Evolutionary conservation across 2,888 invertebrate genomes (phyloP).

Genomic region (Drosophila birchii): DNA sequence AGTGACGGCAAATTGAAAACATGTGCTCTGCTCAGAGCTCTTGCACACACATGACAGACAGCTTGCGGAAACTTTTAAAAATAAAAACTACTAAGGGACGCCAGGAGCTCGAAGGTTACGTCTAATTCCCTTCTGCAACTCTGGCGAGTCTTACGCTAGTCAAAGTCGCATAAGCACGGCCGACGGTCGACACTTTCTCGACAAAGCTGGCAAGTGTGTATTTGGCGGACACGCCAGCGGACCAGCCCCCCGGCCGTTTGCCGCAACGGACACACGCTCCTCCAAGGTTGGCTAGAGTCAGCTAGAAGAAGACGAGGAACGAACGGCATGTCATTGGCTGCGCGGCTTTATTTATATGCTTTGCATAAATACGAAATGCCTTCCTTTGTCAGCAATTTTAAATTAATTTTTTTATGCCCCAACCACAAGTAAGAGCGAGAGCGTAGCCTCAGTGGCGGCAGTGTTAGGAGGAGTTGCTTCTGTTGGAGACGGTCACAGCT

Average conservation of each 20-base stretch:
- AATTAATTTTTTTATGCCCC: constrained; percentile 61
- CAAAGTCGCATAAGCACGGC: constrained; percentile 19
- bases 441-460: background rate
- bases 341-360: constrained; percentile 53
- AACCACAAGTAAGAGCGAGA: background rate
- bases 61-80: constrained; percentile 42
- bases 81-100: constrained; percentile 15
- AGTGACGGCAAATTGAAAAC: constrained; percentile 64
- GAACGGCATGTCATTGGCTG: constrained; percentile 34
- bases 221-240: background rate
- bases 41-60: constrained; percentile 50
- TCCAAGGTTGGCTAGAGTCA: background rate
- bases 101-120: constrained; percentile 25
- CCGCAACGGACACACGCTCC: constrained; percentile 20
- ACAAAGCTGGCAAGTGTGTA: constrained; percentile 33
- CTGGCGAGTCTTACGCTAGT: constrained; percentile 25
- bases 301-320: background rate
- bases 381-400: constrained; percentile 73
- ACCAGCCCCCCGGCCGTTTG: background rate
- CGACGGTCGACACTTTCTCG: background rate
- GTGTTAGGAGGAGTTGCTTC: background rate
- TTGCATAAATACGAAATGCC: constrained; percentile 66
- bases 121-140: constrained; percentile 23
- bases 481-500: background rate
- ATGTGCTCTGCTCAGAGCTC: constrained; percentile 50